Conservation (phyloP, 2,888 invertebrate genomes). For the Pasiphila rectangulata region DNA sequence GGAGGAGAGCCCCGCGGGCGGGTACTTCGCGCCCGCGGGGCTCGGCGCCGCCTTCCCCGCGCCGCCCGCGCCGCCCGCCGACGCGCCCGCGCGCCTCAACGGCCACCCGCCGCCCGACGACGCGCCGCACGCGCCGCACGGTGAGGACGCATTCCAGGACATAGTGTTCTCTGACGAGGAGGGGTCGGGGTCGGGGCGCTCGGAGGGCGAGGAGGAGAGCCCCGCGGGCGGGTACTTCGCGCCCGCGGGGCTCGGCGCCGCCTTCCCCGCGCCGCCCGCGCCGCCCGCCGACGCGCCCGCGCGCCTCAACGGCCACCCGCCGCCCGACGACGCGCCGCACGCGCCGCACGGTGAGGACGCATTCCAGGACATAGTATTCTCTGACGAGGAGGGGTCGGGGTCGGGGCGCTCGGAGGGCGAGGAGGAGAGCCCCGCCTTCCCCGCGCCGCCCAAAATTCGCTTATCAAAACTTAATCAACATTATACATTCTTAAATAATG, state of each 20-base stretch:
- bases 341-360: conserved; percentile 45
- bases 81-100: conserved; percentile 43
- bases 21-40: conserved; percentile 40
- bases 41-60: conserved; percentile 52
- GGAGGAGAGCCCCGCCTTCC: conserved; percentile 44
- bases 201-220: too few relatives aligned
- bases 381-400: too few relatives aligned
- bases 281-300: conserved; percentile 42
- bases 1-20: conserved; percentile 65
- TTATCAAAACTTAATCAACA: too few relatives aligned
- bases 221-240: conserved; percentile 30
- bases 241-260: conserved; percentile 36
- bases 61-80: conserved; percentile 50
- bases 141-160: conserved; percentile 39
- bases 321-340: conserved; percentile 37
- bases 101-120: conserved; percentile 43
- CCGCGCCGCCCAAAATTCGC: conserved; percentile 7
- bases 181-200: too few relatives aligned
- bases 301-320: conserved; percentile 34
- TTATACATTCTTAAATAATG: too few relatives aligned
- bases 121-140: conserved; percentile 49
- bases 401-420: too few relatives aligned
- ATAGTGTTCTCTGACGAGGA: too few relatives aligned
- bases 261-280: conserved; percentile 32
- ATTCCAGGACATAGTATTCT: conserved; percentile 34